Conservation (phyloP, 2,797 vertebrate genomes). For the Gambelia wislizenii region DNA sequence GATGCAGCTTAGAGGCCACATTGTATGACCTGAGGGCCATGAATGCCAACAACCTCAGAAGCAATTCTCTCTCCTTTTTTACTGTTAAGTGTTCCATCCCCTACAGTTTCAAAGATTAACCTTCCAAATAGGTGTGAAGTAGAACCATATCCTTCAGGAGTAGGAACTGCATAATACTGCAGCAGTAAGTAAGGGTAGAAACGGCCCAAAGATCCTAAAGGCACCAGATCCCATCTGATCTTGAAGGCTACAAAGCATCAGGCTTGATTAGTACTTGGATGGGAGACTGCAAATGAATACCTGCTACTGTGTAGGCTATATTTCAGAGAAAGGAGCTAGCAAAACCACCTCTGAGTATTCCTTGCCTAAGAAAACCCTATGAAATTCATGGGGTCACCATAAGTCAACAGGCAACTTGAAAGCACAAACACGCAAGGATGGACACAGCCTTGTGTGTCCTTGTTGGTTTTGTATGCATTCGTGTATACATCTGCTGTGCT, state of each 20-base stretch:
- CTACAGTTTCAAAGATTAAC: constrained; percentile 8
- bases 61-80: background rate
- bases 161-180: background rate
- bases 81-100: background rate
- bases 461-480: background rate
- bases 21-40: background rate
- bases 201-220: too few species aligned
- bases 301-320: too few species aligned
- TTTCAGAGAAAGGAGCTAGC: too few species aligned
- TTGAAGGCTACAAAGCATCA: too few species aligned
- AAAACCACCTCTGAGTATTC: too few species aligned
- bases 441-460: background rate
- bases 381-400: too few species aligned
- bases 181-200: background rate
- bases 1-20: background rate
- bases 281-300: too few species aligned
- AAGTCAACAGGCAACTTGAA: too few species aligned
- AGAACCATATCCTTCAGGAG: background rate
- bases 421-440: background rate
- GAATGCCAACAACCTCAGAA: background rate
- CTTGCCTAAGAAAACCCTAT: too few species aligned
- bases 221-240: too few species aligned
- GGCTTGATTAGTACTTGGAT: too few species aligned
- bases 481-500: background rate
- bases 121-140: constrained; percentile 14